These are phyloP conservation scores for Calosoma granatense DNA, from an alignment of 1,140 invertebrate genomes.

Conservation along the genomic window DNA sequence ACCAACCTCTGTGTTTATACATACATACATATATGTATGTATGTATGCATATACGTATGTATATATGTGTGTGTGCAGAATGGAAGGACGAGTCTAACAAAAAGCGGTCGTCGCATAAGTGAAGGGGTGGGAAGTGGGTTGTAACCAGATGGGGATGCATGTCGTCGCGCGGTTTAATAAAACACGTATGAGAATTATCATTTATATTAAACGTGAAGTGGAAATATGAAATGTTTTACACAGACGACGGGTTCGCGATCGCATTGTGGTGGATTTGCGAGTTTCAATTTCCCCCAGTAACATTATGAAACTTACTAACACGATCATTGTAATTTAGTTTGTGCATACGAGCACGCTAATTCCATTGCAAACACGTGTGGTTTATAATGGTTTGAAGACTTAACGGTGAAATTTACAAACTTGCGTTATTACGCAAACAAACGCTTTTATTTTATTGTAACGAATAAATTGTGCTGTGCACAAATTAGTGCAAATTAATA, in stretches of 20 bases:
- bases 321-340: not conserved
- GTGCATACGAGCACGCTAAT: not conserved
- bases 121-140: not conserved
- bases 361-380: not conserved
- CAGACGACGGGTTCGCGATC: not conserved
- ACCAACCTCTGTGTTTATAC: too few species aligned
- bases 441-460: too few species aligned
- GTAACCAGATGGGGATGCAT: not conserved
- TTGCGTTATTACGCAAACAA: too few species aligned
- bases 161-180: not conserved
- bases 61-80: too few species aligned
- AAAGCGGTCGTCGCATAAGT: not conserved
- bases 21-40: too few species aligned
- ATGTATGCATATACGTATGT: too few species aligned
- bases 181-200: not conserved
- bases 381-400: not conserved
- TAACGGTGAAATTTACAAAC: too few species aligned
- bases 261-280: not conserved
- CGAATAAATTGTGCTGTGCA: too few species aligned
- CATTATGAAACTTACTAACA: not conserved
- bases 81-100: not conserved
- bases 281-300: not conserved
- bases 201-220: not conserved
- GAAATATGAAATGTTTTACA: not conserved
- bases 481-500: too few species aligned